Percentiles rank a stretch among this genome's conserved stretches.
Evolutionary conservation across 2,113 vertebrate species (phyloP).

Genomic region (Pygoscelis adeliae): DNA sequence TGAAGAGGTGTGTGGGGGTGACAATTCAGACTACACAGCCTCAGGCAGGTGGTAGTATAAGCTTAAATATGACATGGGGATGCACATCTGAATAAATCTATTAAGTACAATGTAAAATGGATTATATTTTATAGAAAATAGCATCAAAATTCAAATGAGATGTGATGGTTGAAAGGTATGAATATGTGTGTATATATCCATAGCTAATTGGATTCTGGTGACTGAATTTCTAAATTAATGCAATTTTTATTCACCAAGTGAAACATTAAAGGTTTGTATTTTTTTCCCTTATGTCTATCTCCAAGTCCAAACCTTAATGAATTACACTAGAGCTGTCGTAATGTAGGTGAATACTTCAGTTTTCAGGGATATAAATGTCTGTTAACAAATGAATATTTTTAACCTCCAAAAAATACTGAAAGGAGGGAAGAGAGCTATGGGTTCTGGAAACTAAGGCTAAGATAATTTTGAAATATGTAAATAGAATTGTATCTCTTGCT

Average conservation of each 20-base stretch:
- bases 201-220: conserved; percentile 43
- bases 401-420: not conserved
- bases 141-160: conserved; percentile 10
- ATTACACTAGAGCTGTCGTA: not conserved
- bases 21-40: conserved; percentile 33
- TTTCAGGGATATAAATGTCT: not conserved
- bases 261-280: not conserved
- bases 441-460: not conserved
- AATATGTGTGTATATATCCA: conserved; percentile 23
- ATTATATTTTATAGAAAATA: conserved; percentile 33
- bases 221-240: conserved; percentile 37
- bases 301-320: not conserved
- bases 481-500: not conserved
- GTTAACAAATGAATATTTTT: not conserved
- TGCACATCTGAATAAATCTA: conserved; percentile 22
- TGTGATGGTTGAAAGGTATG: conserved; percentile 29
- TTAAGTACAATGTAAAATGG: conserved; percentile 1
- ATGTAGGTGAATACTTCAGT: not conserved
- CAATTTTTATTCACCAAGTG: conserved; percentile 23
- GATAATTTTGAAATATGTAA: not conserved
- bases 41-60: conserved; percentile 47
- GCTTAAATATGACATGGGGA: conserved; percentile 26
- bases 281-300: not conserved
- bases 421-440: not conserved
- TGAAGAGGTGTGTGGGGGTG: not conserved